Percentiles rank a stretch among this genome's conserved stretches.
Conservation (phyloP, 2,888 invertebrate genomes). For the Amiota mariae region DNA sequence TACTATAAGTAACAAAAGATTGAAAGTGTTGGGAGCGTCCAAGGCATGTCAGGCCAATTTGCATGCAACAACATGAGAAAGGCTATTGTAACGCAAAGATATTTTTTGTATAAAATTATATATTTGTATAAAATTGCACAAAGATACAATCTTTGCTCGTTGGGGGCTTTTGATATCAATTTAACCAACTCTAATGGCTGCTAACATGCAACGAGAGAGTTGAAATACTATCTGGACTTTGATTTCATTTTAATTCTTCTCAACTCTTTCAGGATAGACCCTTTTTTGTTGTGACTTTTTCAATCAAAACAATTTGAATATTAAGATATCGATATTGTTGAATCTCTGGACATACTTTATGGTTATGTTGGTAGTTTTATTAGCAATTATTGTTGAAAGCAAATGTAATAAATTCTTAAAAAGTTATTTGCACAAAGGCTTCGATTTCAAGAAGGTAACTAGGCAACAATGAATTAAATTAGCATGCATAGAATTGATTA, state of each 20-base stretch:
- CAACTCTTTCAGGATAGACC: background rate
- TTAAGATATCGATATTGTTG: background rate
- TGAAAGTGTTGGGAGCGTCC: slow-evolving; percentile 51
- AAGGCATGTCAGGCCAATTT: slow-evolving; percentile 66
- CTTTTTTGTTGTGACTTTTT: slow-evolving; percentile 39
- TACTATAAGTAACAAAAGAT: background rate
- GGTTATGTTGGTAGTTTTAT: background rate
- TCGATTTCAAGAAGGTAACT: background rate
- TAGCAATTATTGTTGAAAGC: slow-evolving; percentile 4
- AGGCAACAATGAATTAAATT: background rate
- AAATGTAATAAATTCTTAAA: slow-evolving; percentile 2
- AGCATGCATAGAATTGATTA: slow-evolving; percentile 2
- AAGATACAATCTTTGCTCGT: slow-evolving; percentile 30
- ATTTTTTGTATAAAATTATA: background rate
- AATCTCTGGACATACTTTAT: background rate
- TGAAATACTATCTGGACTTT: slow-evolving; percentile 62
- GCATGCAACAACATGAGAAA: slow-evolving; percentile 58
- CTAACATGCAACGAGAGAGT: slow-evolving; percentile 63
- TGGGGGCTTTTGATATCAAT: slow-evolving; percentile 22
- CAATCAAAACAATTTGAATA: slow-evolving; percentile 48
- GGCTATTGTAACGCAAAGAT: slow-evolving; percentile 41
- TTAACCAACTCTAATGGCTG: slow-evolving; percentile 54
- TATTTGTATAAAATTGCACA: slow-evolving; percentile 20
- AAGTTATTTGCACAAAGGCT: background rate
- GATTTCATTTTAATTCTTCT: slow-evolving; percentile 45